phyloP scores from a whole-genome alignment of 2,888 invertebrate genomes.

The Deilephila porcellus region DNA sequence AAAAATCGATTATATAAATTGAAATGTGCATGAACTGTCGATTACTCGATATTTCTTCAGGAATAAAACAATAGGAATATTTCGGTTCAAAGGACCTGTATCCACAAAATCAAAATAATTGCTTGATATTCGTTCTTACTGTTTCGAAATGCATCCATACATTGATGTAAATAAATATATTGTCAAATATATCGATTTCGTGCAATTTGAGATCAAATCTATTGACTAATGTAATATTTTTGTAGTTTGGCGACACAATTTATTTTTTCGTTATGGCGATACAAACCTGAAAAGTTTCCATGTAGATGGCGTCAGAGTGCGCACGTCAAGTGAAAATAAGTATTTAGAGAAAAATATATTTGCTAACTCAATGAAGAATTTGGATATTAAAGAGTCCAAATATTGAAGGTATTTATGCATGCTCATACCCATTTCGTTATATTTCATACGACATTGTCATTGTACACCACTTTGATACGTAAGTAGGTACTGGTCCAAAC shows the following conservation, averaged over 20 bases:
- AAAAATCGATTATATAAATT: too few species aligned
- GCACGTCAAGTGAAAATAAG: constrained; percentile 30
- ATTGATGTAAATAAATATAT: not conserved
- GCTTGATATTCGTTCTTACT: not conserved
- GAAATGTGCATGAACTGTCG: too few species aligned
- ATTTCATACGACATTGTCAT: too few species aligned
- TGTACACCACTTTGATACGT: too few species aligned
- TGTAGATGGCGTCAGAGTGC: constrained; percentile 48
- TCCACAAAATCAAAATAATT: not conserved
- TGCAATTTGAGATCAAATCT: not conserved
- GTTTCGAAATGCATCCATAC: too few species aligned
- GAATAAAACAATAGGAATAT: not conserved
- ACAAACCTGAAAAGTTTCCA: constrained; percentile 43
- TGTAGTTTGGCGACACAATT: constrained; percentile 47
- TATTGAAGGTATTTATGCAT: too few species aligned
- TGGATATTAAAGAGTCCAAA: not conserved
- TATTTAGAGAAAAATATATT: not conserved
- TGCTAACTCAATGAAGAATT: not conserved
- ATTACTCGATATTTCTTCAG: too few species aligned
- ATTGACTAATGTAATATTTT: constrained; percentile 26
- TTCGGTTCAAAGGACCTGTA: not conserved
- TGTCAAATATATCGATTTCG: not conserved
- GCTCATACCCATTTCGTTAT: too few species aligned
- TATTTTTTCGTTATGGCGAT: constrained; percentile 61
- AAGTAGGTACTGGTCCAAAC: too few species aligned